Percentiles rank a stretch among this genome's conserved stretches.
Conservation (phyloP, 2,113 vertebrate species). For the Onychostoma macrolepis region DNA sequence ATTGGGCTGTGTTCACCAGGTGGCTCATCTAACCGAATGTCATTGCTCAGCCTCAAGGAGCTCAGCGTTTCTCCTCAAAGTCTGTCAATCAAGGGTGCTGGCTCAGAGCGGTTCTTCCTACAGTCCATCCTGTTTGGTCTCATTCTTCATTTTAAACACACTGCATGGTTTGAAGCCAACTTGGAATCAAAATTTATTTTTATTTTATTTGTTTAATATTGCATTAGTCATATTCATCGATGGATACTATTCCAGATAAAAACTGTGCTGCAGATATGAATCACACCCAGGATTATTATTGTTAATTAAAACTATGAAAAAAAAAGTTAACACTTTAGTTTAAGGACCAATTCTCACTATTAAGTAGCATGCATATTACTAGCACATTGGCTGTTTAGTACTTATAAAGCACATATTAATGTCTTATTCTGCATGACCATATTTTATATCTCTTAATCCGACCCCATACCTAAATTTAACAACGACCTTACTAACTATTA, state of each 20-base stretch:
- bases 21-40: constrained; percentile 28
- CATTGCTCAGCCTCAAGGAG: constrained; percentile 11
- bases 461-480: not conserved
- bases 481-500: not conserved
- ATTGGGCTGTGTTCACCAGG: constrained; percentile 54
- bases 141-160: not conserved
- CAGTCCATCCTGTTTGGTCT: not conserved
- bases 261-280: not conserved
- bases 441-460: not conserved
- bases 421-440: not conserved
- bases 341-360: not conserved
- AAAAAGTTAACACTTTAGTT: not conserved
- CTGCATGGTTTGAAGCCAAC: not conserved
- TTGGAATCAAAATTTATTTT: not conserved
- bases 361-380: not conserved
- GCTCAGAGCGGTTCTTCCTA: not conserved
- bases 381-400: not conserved
- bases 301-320: not conserved
- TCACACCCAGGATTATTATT: not conserved
- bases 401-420: not conserved
- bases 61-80: not conserved
- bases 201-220: not conserved
- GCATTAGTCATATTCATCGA: not conserved
- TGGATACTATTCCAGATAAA: not conserved
- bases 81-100: not conserved